Evolutionary conservation across 2,113 vertebrate genomes (phyloP).

Genomic region (Tretioscincus oriximinensis): DNA sequence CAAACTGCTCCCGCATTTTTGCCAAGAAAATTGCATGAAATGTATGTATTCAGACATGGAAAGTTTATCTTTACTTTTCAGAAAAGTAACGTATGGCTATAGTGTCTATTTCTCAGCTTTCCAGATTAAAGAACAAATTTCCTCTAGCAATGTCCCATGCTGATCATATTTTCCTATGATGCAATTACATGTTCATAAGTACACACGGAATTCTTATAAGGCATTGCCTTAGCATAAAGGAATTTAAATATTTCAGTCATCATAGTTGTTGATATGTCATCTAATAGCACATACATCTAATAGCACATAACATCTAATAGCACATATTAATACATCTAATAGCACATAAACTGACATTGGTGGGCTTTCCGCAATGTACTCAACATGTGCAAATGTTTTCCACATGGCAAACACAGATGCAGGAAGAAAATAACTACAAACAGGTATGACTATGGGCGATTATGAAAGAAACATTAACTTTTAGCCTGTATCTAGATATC

Average conservation of each 20-base stretch:
- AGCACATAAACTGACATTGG: slow-evolving; percentile 24
- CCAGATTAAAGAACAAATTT: slow-evolving; percentile 8
- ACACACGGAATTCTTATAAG: slow-evolving; percentile 32
- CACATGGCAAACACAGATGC: slow-evolving; percentile 23
- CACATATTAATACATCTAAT: slow-evolving; percentile 10
- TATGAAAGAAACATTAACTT: slow-evolving; percentile 13
- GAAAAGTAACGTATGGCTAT: background rate
- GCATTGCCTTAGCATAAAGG: slow-evolving; percentile 35
- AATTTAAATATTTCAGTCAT: slow-evolving; percentile 29
- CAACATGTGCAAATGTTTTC: slow-evolving; percentile 16
- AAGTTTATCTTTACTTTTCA: background rate
- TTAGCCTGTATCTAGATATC: no score
- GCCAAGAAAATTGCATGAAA: no score
- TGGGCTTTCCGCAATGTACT: slow-evolving; percentile 6
- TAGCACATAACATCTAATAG: slow-evolving; percentile 8
- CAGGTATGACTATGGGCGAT: slow-evolving; percentile 28
- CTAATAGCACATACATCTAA: slow-evolving; percentile 12
- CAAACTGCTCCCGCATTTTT: no score
- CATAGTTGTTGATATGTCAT: slow-evolving; percentile 30
- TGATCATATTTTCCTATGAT: slow-evolving; percentile 36
- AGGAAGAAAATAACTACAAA: slow-evolving; percentile 17
- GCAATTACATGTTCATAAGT: slow-evolving; percentile 32
- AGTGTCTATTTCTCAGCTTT: background rate
- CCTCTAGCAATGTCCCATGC: background rate
- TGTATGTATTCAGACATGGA: no score